These are phyloP conservation scores for Drosophila putrida DNA, from an alignment of 2,888 invertebrate genomes.

Conservation along the genomic window DNA sequence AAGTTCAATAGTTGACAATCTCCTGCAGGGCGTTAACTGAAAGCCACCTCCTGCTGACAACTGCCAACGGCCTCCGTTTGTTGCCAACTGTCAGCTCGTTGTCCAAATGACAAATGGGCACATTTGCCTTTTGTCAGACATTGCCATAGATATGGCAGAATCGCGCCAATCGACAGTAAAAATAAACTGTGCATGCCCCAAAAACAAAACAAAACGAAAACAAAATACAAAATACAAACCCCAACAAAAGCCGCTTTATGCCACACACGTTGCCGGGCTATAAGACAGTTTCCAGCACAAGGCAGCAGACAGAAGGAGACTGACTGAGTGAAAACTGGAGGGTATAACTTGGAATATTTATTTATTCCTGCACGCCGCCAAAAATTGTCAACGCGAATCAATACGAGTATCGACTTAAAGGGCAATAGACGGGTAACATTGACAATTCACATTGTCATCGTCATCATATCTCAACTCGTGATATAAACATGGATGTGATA, in stretches of 20 bases:
- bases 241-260: conserved; percentile 50
- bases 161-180: conserved; percentile 73
- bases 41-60: conserved; percentile 43
- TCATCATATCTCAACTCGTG: conserved; percentile 39
- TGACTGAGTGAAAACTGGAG: conserved; percentile 52
- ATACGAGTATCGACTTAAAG: conserved; percentile 31
- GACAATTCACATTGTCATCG: conserved; percentile 28
- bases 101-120: conserved; percentile 80
- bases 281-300: conserved; percentile 12
- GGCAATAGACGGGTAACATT: not conserved
- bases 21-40: conserved; percentile 22
- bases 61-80: conserved; percentile 32
- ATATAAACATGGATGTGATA: conserved; percentile 45
- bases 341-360: conserved; percentile 54
- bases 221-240: conserved; percentile 22
- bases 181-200: conserved; percentile 64
- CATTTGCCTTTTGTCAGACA: conserved; percentile 72
- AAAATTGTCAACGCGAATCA: conserved; percentile 77
- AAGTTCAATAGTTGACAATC: conserved; percentile 35
- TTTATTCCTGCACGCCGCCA: conserved; percentile 58
- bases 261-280: conserved; percentile 53
- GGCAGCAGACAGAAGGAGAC: not conserved
- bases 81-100: conserved; percentile 72
- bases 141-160: conserved; percentile 59
- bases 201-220: conserved; percentile 26